Conservation (phyloP, 2,888 invertebrate species). For the Trissoscelio sp. region DNA sequence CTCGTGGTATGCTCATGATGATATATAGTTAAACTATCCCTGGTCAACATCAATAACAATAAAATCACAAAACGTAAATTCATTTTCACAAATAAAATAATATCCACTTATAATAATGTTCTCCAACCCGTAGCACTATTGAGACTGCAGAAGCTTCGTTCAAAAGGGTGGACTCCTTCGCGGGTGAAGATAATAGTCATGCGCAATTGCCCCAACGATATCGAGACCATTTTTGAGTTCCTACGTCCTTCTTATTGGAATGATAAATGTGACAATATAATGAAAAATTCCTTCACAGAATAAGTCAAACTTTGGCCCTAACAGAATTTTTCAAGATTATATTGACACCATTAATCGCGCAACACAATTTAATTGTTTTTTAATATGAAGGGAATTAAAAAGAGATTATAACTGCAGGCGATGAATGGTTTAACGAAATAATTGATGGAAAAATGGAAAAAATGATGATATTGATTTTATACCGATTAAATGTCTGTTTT, state of each 20-base stretch:
- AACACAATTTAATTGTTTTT: background rate
- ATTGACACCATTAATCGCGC: constrained; percentile 7
- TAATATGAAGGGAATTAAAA: constrained; percentile 17
- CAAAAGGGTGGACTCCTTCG: constrained; percentile 58
- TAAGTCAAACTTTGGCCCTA: background rate
- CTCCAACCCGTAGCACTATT: constrained; percentile 15
- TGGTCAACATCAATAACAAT: constrained; percentile 35
- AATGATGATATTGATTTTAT: constrained; percentile 4
- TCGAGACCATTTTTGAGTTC: constrained; percentile 33
- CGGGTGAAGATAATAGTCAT: constrained; percentile 59
- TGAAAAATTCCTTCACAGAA: constrained; percentile 50
- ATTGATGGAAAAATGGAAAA: constrained; percentile 4
- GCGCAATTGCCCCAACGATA: constrained; percentile 54
- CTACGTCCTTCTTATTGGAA: background rate
- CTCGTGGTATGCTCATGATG: constrained; percentile 40
- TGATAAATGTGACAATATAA: constrained; percentile 60
- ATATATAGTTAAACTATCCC: constrained; percentile 36
- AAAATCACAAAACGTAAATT: constrained; percentile 40
- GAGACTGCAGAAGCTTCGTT: constrained; percentile 46
- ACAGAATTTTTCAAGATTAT: background rate
- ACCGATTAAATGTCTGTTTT: background rate
- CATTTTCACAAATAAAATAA: constrained; percentile 25
- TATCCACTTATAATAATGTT: constrained; percentile 23
- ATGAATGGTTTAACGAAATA: background rate
- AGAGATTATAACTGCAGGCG: constrained; percentile 21